A percentile compares a stretch with the other conserved stretches of the same genome.
Conservation (phyloP, 2,888 invertebrate genomes). For the Laspeyria flexula region DNA sequence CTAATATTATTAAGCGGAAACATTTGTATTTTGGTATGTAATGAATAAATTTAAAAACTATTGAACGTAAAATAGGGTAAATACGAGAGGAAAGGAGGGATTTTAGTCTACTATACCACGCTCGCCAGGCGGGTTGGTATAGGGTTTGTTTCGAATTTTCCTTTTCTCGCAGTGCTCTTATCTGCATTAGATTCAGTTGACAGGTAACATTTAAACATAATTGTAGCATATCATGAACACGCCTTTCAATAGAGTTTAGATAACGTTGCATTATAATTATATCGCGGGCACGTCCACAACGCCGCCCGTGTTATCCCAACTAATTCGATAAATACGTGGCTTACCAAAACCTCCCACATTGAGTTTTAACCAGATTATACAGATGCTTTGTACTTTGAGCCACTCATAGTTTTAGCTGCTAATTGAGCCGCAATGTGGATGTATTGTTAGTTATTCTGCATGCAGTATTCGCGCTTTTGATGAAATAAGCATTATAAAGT, state of each 20-base stretch:
- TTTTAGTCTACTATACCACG: too few relatives aligned
- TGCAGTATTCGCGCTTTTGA: neutral
- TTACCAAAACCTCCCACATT: conserved; percentile 41
- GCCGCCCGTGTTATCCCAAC: conserved; percentile 8
- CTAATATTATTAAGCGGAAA: too few relatives aligned
- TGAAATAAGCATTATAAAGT: too few relatives aligned
- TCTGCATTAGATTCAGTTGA: too few relatives aligned
- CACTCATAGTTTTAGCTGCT: conserved; percentile 15
- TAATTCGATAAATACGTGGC: conserved; percentile 51
- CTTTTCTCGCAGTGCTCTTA: too few relatives aligned
- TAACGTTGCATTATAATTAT: too few relatives aligned
- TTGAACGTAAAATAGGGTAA: too few relatives aligned
- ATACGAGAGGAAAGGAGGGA: too few relatives aligned
- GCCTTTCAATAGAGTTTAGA: neutral
- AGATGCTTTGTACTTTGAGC: conserved; percentile 43
- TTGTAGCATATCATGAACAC: neutral
- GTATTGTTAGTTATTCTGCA: neutral
- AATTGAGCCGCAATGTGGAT: conserved; percentile 27
- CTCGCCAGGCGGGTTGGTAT: too few relatives aligned
- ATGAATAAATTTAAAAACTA: too few relatives aligned
- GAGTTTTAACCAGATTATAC: conserved; percentile 53
- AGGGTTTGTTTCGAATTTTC: too few relatives aligned
- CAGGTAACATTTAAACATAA: neutral
- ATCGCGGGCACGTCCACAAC: conserved; percentile 13
- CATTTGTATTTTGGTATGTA: too few relatives aligned